Evolutionary conservation across 2,888 invertebrate species (phyloP).

Genomic region (Drosophila sordidapex): DNA sequence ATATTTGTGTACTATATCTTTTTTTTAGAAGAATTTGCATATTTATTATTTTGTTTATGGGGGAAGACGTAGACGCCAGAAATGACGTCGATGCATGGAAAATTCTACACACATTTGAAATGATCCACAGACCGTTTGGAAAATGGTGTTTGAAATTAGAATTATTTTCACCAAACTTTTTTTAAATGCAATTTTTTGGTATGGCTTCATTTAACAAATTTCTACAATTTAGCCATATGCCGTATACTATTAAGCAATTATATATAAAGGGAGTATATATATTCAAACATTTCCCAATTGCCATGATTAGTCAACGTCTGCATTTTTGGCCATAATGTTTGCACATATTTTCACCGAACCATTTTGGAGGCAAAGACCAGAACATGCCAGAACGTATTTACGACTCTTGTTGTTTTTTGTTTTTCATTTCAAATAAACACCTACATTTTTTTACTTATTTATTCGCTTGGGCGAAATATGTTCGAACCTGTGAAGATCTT

Average conservation of each 20-base stretch:
- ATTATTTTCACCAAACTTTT: conserved; percentile 8
- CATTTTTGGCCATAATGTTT: conserved; percentile 19
- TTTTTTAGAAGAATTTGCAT: neutral
- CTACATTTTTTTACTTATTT: conserved; percentile 17
- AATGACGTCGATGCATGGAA: conserved; percentile 61
- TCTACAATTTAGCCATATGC: conserved; percentile 1
- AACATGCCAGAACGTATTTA: conserved; percentile 51
- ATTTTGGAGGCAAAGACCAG: conserved; percentile 22
- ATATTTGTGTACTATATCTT: neutral
- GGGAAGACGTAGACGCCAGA: conserved; percentile 42
- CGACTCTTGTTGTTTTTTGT: conserved; percentile 8
- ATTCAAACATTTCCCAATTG: neutral
- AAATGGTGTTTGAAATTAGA: conserved; percentile 20
- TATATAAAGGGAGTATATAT: neutral
- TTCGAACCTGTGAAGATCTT: conserved; percentile 62
- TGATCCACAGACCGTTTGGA: conserved; percentile 38
- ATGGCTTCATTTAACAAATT: conserved; percentile 2
- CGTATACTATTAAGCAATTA: neutral
- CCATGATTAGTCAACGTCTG: neutral
- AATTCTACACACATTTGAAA: conserved; percentile 45
- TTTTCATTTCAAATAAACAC: conserved; percentile 24
- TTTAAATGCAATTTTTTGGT: neutral
- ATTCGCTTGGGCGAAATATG: conserved; percentile 31
- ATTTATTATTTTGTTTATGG: conserved; percentile 24
- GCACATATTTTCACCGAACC: conserved; percentile 10